Evolutionary conservation across 2,888 invertebrate species (phyloP).

Genomic region (Rhagonycha fulva): DNA sequence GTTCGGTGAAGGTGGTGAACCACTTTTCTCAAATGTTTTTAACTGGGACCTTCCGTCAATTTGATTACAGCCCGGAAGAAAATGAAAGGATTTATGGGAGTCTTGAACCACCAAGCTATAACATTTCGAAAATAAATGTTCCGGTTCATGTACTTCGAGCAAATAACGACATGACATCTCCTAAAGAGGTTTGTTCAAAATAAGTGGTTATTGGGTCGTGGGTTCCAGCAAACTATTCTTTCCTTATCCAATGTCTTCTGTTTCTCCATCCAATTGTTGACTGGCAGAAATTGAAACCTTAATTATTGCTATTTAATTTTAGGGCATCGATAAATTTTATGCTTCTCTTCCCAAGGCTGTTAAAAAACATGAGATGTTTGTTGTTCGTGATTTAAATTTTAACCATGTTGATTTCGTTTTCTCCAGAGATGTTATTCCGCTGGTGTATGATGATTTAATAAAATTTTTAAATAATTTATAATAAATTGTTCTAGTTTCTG

Average conservation of each 20-base stretch:
- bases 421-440: background rate
- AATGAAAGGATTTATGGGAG: conserved; percentile 58
- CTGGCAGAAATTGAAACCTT: background rate
- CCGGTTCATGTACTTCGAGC: conserved; percentile 66
- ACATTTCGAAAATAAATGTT: conserved; percentile 61
- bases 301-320: background rate
- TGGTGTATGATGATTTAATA: background rate
- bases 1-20: conserved; percentile 46
- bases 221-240: background rate
- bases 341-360: background rate
- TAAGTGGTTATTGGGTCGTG: background rate
- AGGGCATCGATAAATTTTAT: background rate
- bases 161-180: conserved; percentile 65
- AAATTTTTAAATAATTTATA: conserved; percentile 4
- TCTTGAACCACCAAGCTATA: conserved; percentile 61
- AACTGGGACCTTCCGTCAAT: conserved; percentile 59
- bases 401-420: background rate
- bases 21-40: conserved; percentile 46
- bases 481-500: background rate
- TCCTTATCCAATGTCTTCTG: background rate
- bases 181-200: conserved; percentile 54
- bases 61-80: conserved; percentile 59
- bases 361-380: background rate
- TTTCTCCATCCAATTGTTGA: background rate
- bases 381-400: background rate